Conservation (phyloP, 1,140 invertebrate species). For the Parasteatoda tepidariorum region DNA sequence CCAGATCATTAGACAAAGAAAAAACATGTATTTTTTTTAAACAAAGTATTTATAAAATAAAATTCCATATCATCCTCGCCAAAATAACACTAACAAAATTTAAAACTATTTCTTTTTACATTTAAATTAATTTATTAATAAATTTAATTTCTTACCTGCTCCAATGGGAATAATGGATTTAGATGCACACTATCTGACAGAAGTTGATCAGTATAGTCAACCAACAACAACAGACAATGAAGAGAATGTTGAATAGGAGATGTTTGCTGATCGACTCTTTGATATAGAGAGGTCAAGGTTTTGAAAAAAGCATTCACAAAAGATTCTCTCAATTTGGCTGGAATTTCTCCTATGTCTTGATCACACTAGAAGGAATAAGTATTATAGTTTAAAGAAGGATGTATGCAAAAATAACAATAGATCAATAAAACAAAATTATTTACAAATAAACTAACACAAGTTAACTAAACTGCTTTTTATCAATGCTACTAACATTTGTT, state of each 20-base stretch:
- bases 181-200: neutral
- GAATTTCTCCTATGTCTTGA: neutral
- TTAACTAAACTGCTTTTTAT: neutral
- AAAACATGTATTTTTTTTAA: too few species aligned
- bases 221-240: neutral
- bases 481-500: neutral
- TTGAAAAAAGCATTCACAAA: constrained; percentile 27
- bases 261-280: neutral
- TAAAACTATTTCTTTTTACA: too few species aligned
- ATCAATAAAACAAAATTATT: neutral
- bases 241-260: constrained; percentile 4
- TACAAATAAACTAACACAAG: neutral
- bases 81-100: too few species aligned
- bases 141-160: too few species aligned
- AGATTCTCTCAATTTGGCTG: neutral
- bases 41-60: too few species aligned
- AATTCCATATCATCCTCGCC: too few species aligned
- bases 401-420: neutral
- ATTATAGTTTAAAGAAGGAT: neutral
- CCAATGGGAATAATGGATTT: neutral
- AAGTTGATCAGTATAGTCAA: constrained; percentile 37
- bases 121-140: too few species aligned
- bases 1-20: too few species aligned
- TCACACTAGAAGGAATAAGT: constrained; percentile 23
- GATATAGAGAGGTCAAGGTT: constrained; percentile 18